phyloP scores from a whole-genome alignment of 1,140 invertebrate genomes.

The Drosophila equinoxialis region DNA sequence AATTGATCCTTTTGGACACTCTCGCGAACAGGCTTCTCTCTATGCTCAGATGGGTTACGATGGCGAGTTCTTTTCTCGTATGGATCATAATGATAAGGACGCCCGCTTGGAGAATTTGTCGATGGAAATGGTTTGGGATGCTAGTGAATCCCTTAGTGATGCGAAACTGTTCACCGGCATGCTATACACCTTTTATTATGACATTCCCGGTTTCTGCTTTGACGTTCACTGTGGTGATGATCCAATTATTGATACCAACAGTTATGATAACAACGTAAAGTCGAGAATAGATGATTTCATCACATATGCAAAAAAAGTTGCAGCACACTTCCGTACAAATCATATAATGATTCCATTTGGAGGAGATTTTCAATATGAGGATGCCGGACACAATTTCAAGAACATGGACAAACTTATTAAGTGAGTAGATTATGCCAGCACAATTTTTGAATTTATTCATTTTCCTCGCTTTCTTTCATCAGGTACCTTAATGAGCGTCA shows the following conservation, averaged over 20 bases:
- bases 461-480: neutral
- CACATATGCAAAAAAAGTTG: conserved; percentile 84
- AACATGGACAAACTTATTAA: conserved; percentile 95
- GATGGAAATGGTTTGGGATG: conserved; percentile 79
- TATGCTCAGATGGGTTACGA: conserved; percentile 94
- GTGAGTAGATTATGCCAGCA: conserved; percentile 83
- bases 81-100: conserved; percentile 94
- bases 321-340: conserved; percentile 86
- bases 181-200: conserved; percentile 90
- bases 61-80: conserved; percentile 93
- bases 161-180: conserved; percentile 89
- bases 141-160: conserved; percentile 87
- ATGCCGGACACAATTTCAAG: conserved; percentile 92
- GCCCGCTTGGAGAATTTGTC: conserved; percentile 86
- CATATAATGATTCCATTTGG: conserved; percentile 97
- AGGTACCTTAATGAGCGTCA: conserved; percentile 84
- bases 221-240: conserved; percentile 93
- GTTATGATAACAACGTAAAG: conserved; percentile 89
- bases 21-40: conserved; percentile 92
- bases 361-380: conserved; percentile 95
- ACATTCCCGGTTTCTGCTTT: conserved; percentile 95
- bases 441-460: no score
- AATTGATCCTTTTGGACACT: conserved; percentile 97
- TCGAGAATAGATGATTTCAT: conserved; percentile 86
- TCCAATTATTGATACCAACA: conserved; percentile 90